Evolutionary conservation across 2,888 invertebrate genomes (phyloP).

Genomic region (Plebejus melissa): DNA sequence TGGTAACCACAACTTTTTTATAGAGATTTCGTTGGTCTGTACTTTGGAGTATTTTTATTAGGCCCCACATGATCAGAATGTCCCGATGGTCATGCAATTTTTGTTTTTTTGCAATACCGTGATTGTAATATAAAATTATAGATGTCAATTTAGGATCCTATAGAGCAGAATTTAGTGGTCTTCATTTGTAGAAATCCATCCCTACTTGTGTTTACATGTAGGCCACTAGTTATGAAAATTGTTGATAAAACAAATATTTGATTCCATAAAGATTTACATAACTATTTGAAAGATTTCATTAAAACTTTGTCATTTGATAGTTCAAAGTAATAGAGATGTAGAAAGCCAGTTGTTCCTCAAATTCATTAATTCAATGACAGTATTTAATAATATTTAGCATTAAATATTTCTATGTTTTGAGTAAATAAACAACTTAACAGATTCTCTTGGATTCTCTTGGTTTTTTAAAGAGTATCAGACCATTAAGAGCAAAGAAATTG

Average conservation of each 20-base stretch:
- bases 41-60: constrained; percentile 24
- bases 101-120: constrained; percentile 41
- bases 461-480: not conserved
- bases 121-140: constrained; percentile 22
- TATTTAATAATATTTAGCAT: not conserved
- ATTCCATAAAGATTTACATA: not conserved
- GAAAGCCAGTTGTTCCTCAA: constrained; percentile 12
- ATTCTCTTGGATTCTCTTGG: not conserved
- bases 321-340: constrained; percentile 11
- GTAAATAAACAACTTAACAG: not conserved
- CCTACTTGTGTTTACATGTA: not conserved
- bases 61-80: not conserved
- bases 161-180: constrained; percentile 11
- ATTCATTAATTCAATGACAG: constrained; percentile 9
- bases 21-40: constrained; percentile 43
- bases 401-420: constrained; percentile 3
- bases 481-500: not conserved
- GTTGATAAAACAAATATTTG: not conserved
- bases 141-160: not conserved
- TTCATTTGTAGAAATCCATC: constrained; percentile 2
- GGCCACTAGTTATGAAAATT: not conserved
- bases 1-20: constrained; percentile 35
- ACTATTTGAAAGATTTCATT: not conserved
- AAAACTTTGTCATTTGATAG: constrained; percentile 1
- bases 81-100: constrained; percentile 1